Conservation (phyloP, 2,888 invertebrate genomes). For the Drosophila greeni region DNA sequence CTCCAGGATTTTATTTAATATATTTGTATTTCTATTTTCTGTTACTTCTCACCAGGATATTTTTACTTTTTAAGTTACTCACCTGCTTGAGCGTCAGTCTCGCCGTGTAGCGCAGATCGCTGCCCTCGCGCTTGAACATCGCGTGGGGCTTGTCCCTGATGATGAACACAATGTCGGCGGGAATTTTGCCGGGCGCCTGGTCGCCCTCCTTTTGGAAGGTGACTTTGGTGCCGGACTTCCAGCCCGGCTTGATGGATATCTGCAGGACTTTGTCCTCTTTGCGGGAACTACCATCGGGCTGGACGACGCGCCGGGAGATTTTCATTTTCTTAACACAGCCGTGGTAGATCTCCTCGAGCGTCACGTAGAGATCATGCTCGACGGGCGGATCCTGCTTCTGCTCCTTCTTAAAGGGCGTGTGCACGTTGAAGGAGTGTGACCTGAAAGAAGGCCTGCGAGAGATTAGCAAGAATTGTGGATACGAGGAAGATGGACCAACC, state of each 20-base stretch:
- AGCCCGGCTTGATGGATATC: conserved; percentile 97
- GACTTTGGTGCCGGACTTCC: conserved; percentile 99
- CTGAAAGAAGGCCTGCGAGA: conserved; percentile 82
- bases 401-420: conserved; percentile 86
- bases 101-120: conserved; percentile 93
- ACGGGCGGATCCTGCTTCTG: conserved; percentile 93
- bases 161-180: conserved; percentile 98
- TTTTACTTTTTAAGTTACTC: conserved; percentile 71
- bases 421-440: conserved; percentile 93
- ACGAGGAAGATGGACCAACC: conserved; percentile 62
- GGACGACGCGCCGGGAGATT: conserved; percentile 93
- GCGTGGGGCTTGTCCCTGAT: conserved; percentile 97
- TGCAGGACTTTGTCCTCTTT: conserved; percentile 95
- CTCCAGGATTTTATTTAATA: neutral
- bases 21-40: neutral
- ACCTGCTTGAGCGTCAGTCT: conserved; percentile 94
- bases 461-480: conserved; percentile 34
- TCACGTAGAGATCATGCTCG: conserved; percentile 95
- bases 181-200: conserved; percentile 94
- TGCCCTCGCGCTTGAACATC: conserved; percentile 94
- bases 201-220: conserved; percentile 99
- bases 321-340: conserved; percentile 99
- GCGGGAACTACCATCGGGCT: conserved; percentile 90
- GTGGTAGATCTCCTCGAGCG: conserved; percentile 94
- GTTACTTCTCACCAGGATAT: neutral